Conservation (phyloP, 2,113 vertebrate genomes). For the Puffinus mauretanicus region DNA sequence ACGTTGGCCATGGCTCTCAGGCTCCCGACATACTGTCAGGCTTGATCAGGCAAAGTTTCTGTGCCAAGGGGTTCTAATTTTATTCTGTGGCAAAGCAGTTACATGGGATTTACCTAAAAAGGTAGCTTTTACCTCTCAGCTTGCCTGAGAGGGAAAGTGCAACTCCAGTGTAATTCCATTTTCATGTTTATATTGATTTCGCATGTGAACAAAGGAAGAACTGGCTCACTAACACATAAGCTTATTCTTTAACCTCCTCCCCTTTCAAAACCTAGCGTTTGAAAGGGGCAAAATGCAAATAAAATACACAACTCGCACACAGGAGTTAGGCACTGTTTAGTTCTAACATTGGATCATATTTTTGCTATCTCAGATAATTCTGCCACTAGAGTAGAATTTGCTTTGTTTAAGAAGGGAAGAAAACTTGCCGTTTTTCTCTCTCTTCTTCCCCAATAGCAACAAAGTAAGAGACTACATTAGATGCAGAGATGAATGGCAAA, state of each 20-base stretch:
- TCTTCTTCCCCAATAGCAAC: background rate
- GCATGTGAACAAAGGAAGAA: background rate
- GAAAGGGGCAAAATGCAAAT: background rate
- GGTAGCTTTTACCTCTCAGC: background rate
- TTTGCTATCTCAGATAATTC: background rate
- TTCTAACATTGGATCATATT: background rate
- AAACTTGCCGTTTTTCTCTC: background rate
- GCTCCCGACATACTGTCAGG: background rate
- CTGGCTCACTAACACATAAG: background rate
- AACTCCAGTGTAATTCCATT: background rate
- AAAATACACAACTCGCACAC: background rate
- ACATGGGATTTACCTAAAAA: background rate
- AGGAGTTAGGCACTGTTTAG: background rate
- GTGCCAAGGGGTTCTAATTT: background rate
- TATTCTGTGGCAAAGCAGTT: background rate
- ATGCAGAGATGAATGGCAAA: background rate
- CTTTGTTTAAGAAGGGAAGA: background rate
- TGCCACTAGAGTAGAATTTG: background rate
- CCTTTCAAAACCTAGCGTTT: background rate
- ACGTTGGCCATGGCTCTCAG: accelerated
- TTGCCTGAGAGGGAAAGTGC: background rate
- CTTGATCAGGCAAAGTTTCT: background rate
- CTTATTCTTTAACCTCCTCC: background rate
- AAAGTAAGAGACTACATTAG: background rate
- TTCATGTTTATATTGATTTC: background rate